Conservation (phyloP, 2,797 vertebrate species). For the Botia almorhae region DNA sequence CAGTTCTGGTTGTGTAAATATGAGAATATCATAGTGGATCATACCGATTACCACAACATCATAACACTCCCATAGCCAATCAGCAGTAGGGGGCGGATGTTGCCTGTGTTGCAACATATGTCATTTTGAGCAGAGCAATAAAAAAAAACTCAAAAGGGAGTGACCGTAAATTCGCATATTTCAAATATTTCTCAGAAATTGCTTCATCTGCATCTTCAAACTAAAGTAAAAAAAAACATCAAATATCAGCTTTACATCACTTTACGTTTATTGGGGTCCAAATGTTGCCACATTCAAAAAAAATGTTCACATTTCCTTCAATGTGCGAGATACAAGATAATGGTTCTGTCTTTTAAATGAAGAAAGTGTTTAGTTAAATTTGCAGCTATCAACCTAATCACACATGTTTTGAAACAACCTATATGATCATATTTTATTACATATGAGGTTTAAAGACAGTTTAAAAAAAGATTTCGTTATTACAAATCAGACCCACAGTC, state of each 20-base stretch:
- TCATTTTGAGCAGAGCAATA: too few species aligned
- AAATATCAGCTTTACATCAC: not conserved
- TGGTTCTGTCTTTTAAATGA: not conserved
- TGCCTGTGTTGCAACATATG: too few species aligned
- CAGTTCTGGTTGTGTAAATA: too few species aligned
- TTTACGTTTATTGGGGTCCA: slow-evolving; percentile 19
- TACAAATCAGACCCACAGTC: not conserved
- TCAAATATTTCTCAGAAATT: too few species aligned
- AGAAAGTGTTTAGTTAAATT: not conserved
- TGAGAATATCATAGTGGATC: too few species aligned
- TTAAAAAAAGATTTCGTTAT: not conserved
- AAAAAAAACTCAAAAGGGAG: too few species aligned
- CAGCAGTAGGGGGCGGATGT: too few species aligned
- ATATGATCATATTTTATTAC: not conserved
- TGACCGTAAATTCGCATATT: too few species aligned
- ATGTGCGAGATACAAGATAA: not conserved
- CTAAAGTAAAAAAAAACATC: not conserved
- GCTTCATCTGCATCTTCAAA: not conserved
- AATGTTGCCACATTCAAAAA: not conserved
- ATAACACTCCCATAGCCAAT: too few species aligned
- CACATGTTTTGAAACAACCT: not conserved
- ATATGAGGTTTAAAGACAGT: not conserved
- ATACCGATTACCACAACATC: too few species aligned
- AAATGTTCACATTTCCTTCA: not conserved
- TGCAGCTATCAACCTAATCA: too few species aligned